A percentile compares a stretch with the other conserved stretches of the same genome.
phyloP scores from a whole-genome alignment of 2,888 invertebrate genomes.

The Scotopteryx bipunctaria region DNA sequence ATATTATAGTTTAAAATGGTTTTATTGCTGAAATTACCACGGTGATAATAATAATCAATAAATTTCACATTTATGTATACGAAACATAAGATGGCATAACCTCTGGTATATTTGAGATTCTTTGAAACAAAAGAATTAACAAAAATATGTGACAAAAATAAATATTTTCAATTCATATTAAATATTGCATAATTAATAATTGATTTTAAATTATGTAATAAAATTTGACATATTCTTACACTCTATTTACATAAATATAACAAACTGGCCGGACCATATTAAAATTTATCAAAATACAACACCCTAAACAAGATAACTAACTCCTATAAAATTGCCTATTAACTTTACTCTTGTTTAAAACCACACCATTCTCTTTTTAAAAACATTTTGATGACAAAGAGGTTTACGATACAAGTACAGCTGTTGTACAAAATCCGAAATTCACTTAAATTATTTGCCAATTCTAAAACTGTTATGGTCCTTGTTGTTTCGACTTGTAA shows the following conservation, averaged over 20 bases:
- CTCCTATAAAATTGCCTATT: constrained; percentile 1
- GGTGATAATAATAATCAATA: background rate
- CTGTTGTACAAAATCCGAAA: too few relatives aligned
- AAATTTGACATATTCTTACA: constrained; percentile 9
- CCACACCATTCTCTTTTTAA: background rate
- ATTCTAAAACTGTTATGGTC: too few relatives aligned
- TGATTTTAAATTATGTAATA: constrained; percentile 1
- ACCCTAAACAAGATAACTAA: background rate
- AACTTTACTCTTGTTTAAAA: background rate
- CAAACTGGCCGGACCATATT: constrained; percentile 17
- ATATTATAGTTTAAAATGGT: too few relatives aligned
- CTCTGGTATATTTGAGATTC: constrained; percentile 2
- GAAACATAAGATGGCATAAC: background rate
- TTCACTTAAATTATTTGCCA: too few relatives aligned
- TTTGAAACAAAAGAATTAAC: background rate
- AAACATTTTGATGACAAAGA: too few relatives aligned
- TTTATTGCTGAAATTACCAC: too few relatives aligned
- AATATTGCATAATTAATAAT: background rate
- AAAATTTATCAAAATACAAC: constrained; percentile 17
- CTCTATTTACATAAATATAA: constrained; percentile 8
- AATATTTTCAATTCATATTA: background rate
- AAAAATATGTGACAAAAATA: background rate
- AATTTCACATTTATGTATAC: background rate
- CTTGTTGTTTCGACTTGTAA: too few relatives aligned
- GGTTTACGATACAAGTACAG: too few relatives aligned